Base-by-base conservation (phyloP, 2,888 invertebrate species). In the Ophonus ardosiacus region DNA sequence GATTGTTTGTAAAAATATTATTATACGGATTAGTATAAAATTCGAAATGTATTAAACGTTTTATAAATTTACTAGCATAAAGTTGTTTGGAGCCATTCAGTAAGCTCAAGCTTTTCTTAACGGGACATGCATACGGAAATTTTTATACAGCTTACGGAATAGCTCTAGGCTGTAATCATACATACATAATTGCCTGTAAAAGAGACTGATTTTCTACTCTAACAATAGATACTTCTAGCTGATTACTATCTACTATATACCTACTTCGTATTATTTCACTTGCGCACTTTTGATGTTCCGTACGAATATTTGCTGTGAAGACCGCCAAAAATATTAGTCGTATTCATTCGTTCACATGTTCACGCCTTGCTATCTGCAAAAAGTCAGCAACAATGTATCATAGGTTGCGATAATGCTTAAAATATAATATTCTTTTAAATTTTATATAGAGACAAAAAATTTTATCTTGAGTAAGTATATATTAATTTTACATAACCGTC, bases 191-290 rank as follows among this genome's bases (percentile, higher is more conserved):
- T 68, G 85, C 85, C 85, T 88, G 88, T 88, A 88, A 86, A 89
- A 88, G 88, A 89, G 89, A 89, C 89, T 89, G 89, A 89, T 89
- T 89, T 89, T 89, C 88, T 89, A 89, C 88, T 87, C 56, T 76
- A 76, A 76, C 76, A 68, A 80, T 80, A 85, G 85, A 71, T 68
- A 80, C 85, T 85, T 85, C 80, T 85, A 85, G 79, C 51, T 68
- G 43, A 51, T 31, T 63, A 61, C 80, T 68, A 31, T 51, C 65
- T 80, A 68, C 63, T 63, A 43, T 80, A 21, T 74, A 43, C 43
- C 71, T 80, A 15, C 78, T 43, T 18, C 51, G 65, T 51, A 79
- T 79, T 63, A 76, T 78, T 59, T 76, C 78, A 63, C 68, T 57
- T 68, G 68, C 85, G 65, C 85, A 85, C 79, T 81, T 65, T 78